A percentile compares a stretch with the other conserved stretches of the same genome.
Conservation (phyloP, 2,797 vertebrate species). For the Notolabrus celidotus region DNA sequence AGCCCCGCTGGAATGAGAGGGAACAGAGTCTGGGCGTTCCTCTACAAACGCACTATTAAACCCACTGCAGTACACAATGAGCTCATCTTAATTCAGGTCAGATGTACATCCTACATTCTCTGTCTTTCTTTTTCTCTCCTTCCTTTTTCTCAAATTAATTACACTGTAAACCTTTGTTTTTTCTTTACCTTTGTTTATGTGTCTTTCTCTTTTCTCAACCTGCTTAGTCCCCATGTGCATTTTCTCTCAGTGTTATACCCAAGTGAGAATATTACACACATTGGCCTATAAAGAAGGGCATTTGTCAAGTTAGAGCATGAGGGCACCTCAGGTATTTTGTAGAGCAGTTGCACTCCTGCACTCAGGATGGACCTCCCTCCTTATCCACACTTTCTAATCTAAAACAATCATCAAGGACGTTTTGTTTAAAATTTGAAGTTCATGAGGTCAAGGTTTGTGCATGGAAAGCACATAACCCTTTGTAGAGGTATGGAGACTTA, state of each 20-base stretch:
- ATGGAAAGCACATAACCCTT: slow-evolving; percentile 37
- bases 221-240: slow-evolving; percentile 16
- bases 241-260: slow-evolving; percentile 2
- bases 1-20: slow-evolving; percentile 89
- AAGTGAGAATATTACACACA: slow-evolving; percentile 3
- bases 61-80: slow-evolving; percentile 89
- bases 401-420: slow-evolving; percentile 74
- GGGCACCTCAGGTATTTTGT: slow-evolving; percentile 45
- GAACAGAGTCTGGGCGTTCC: slow-evolving; percentile 90
- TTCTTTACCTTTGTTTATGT: slow-evolving; percentile 39
- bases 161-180: slow-evolving; percentile 45
- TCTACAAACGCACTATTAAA: slow-evolving; percentile 90
- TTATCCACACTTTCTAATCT: slow-evolving; percentile 65
- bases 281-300: slow-evolving; percentile 24
- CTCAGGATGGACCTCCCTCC: slow-evolving; percentile 47
- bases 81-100: slow-evolving; percentile 92
- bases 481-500: slow-evolving; percentile 27
- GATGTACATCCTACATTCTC: slow-evolving; percentile 87
- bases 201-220: slow-evolving; percentile 27
- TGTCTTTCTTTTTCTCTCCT: slow-evolving; percentile 39
- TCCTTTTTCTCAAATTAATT: slow-evolving; percentile 62
- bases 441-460: slow-evolving; percentile 55
- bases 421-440: slow-evolving; percentile 63
- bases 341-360: slow-evolving; percentile 36
- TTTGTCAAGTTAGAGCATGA: slow-evolving; percentile 40